Evolutionary conservation across 2,113 vertebrate species (phyloP), one percentile per base, ranked within the genome.

Genomic region (Percopsis transmontana): DNA sequence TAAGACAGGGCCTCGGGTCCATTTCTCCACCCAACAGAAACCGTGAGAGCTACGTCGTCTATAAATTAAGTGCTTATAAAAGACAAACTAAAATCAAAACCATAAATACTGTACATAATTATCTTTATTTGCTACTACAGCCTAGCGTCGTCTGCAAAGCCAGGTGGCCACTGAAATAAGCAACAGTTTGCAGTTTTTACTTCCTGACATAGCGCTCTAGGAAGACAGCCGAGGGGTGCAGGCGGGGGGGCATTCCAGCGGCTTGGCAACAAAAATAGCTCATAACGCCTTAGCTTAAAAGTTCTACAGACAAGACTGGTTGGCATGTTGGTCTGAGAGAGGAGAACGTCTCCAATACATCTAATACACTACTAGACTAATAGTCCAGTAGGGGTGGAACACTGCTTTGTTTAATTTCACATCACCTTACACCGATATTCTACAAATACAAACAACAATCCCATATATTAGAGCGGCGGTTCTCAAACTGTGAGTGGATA

Each of bases 91-190:
- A 92, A 89, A 87, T 87, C 57, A 75, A 91, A 91, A 90, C 81
- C 88, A 93, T 94, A 94, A 94, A 94, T 94, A 94, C 93, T 94
- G 91, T 94, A 94, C 93, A 94, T 72, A 74, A 79, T 79, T 79
- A 76, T 81, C 70, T 73, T 78, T 42, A 76, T 76, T 62, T 82
- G 76, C 73, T 76, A 75, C 79, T 75, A 79, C 76, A 77, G 73
- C 79, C 85, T 50, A 39, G 72, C 42, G 19, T 74, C 72, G 58
- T 77, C 58, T 64, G 50, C 41, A 79, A 67, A 62, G 68, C 79
- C 66, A 63, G 12, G 12, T 59, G 50, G 75, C 67, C 56, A 1
- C 5, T 45, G 42, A 70, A 73, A 53, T 62, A 33, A 61, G 39
- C 48, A 44, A 63, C 38, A 20, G 4, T 53, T 61, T 23, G 58